These are phyloP conservation scores for Orthosia cruda DNA, from an alignment of 2,888 invertebrate species.

Conservation along the genomic window DNA sequence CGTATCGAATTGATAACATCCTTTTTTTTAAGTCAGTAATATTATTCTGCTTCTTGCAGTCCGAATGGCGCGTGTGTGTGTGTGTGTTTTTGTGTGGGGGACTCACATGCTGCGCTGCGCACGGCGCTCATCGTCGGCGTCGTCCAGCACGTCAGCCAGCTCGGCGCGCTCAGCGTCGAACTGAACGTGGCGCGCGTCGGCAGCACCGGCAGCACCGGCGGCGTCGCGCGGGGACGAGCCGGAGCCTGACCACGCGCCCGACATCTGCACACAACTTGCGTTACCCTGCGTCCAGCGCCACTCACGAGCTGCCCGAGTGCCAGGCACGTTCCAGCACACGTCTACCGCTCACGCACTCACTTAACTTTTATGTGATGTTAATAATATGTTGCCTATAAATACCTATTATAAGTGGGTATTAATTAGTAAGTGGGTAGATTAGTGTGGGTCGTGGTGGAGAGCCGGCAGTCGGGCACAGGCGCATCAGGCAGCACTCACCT, in stretches of 20 bases:
- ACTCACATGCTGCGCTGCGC: slow-evolving; percentile 81
- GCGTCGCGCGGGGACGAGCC: slow-evolving; percentile 67
- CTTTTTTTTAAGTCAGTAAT: no score
- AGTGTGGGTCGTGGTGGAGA: neutral
- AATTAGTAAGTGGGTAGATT: neutral
- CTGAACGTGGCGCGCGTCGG: slow-evolving; percentile 82
- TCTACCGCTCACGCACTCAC: neutral
- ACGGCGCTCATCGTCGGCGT: slow-evolving; percentile 80
- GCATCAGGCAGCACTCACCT: slow-evolving; percentile 49
- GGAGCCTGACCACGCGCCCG: slow-evolving; percentile 54
- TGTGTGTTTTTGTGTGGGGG: neutral
- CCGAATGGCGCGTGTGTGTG: no score
- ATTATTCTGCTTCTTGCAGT: no score
- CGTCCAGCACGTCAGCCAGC: slow-evolving; percentile 74
- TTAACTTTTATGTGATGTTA: neutral
- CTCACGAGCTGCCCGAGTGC: neutral
- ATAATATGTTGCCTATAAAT: no score
- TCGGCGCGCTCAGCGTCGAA: slow-evolving; percentile 79
- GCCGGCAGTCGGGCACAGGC: neutral
- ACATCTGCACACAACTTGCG: slow-evolving; percentile 47
- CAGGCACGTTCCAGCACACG: neutral
- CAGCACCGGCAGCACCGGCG: slow-evolving; percentile 81
- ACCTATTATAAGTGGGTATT: no score
- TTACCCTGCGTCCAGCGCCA: neutral
- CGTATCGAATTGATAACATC: no score